A percentile compares a stretch with the other conserved stretches of the same genome.
These are phyloP conservation scores for Papilio polytes DNA, from an alignment of 1,140 invertebrate genomes.

Conservation along the genomic window DNA sequence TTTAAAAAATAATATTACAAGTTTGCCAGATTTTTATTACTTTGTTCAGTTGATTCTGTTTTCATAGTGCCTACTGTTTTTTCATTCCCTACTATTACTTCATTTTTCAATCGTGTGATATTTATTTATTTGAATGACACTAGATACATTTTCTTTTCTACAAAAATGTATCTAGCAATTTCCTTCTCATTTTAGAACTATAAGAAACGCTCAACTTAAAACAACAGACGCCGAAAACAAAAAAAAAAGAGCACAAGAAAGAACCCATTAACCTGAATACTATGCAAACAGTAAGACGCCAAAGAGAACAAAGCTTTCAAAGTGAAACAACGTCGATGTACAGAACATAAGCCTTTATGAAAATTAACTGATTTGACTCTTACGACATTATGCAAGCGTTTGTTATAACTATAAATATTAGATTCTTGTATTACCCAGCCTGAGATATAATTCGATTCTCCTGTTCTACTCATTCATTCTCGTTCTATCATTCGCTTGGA, in stretches of 20 bases:
- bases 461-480: no score
- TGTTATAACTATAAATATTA: background rate
- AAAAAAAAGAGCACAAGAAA: conserved; percentile 20
- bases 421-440: no score
- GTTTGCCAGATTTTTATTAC: background rate
- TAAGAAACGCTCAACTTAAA: background rate
- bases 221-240: background rate
- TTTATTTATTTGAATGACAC: no score
- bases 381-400: background rate
- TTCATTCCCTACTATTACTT: no score
- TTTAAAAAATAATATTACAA: background rate
- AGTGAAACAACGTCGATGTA: background rate
- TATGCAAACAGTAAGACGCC: conserved; percentile 15
- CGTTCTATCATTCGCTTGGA: no score
- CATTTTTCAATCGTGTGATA: no score
- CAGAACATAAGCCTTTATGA: background rate
- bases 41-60: background rate
- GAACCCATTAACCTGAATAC: conserved; percentile 25
- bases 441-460: no score
- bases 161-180: background rate
- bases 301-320: conserved; percentile 26
- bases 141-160: no score
- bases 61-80: no score
- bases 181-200: conserved; percentile 11
- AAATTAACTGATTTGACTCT: background rate